Base-by-base conservation (phyloP, 2,797 vertebrate genomes). In the Acanthis flammea region DNA sequence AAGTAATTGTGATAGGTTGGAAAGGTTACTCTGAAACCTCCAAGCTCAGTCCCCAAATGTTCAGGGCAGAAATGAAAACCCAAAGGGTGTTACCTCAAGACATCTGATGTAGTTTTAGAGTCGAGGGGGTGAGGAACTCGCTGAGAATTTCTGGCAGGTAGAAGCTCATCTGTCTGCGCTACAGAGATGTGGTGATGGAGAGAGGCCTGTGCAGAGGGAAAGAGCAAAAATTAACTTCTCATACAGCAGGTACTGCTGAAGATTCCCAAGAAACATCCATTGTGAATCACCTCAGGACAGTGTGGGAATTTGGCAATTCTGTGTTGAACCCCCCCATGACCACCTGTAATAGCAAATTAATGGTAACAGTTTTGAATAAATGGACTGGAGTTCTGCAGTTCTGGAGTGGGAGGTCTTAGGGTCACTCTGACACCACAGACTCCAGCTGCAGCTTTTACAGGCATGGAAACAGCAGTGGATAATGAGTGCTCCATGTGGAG, bases 21-120 rank as follows among this genome's bases (percentile, higher is more conserved):
- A 62, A 83, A 63, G 17, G 9, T 55, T 45, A 25, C 61, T 87
- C 33, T 54, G 67, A 48, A 63, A 63, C 58, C 9, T 28, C 48
- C 2, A 5, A 77, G 50, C 54, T 84, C 31, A 23, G 35, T 27
- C 25, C 78, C 39, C 10, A 31, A 1, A 60, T 12, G 14, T 41
- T 47, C 4, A 55, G 72, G 42, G 51, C 33, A 42, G 45, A 67
- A 81, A 84, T n/a, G 14, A 86, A 57, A 78, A 62, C 24, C 21
- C 30, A 21, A 44, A 58, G 54, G 30, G 19, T 1, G 6, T 97
- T 97, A 99, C 99, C 99, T 99, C 98, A 99, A 98, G 97, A 99
- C 99, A 93, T 99, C 99, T 78, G 99, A 99, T 85, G 99, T 99
- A 97, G 99, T 99, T 97, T 99, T 99, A 74, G 99, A 99, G 98